phyloP scores from a whole-genome alignment of 2,888 invertebrate species.

The Heliconius cydno region DNA sequence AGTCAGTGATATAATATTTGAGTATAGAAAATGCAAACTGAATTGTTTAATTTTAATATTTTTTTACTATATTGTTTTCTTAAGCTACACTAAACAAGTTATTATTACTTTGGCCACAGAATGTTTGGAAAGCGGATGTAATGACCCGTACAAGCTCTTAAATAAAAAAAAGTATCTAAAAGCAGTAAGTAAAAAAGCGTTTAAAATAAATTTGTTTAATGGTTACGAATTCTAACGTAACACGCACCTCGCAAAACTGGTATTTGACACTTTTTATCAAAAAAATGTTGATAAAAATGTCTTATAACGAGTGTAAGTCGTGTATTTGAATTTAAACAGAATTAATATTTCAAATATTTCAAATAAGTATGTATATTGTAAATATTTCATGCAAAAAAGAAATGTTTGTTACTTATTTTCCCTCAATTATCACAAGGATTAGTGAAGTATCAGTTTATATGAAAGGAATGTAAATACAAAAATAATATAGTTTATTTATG shows the following conservation, averaged over 20 bases:
- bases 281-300: constrained; percentile 1
- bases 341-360: too few species aligned
- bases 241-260: constrained; percentile 10
- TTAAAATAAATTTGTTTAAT: neutral
- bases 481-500: neutral
- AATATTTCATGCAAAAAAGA: neutral
- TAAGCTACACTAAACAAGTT: too few species aligned
- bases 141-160: neutral
- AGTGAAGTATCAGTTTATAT: neutral
- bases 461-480: neutral
- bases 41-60: too few species aligned
- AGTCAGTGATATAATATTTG: too few species aligned
- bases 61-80: too few species aligned
- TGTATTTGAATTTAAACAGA: neutral
- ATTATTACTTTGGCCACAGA: neutral
- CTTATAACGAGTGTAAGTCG: neutral
- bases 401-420: neutral
- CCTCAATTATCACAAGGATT: neutral
- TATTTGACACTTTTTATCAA: constrained; percentile 10
- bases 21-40: too few species aligned
- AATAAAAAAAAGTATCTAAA: neutral
- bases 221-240: neutral
- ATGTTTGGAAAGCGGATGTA: neutral
- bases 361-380: neutral
- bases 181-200: neutral